Conservation (phyloP, 2,113 vertebrate genomes). For the Talpa occidentalis region DNA sequence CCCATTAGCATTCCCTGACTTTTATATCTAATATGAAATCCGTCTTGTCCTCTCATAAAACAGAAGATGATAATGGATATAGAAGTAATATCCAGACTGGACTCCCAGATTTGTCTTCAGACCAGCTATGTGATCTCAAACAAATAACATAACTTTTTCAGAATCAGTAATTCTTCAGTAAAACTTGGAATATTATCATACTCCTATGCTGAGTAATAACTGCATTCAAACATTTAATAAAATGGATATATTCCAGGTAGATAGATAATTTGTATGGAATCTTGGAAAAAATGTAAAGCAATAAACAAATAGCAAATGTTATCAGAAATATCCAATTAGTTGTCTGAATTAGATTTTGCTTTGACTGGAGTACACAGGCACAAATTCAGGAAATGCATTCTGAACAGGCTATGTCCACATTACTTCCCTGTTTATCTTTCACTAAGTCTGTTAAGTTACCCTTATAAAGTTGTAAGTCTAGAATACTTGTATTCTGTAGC, state of each 20-base stretch:
- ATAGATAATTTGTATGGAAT: neutral
- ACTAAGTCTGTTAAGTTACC: neutral
- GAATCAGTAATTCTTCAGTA: neutral
- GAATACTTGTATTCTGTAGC: slow-evolving; percentile 1
- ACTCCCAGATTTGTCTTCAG: neutral
- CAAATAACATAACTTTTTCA: neutral
- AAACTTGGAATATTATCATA: neutral
- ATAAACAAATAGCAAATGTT: neutral
- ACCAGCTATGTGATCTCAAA: neutral
- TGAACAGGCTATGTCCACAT: neutral
- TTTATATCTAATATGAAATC: neutral
- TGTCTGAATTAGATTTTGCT: slow-evolving; percentile 1
- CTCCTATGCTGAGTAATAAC: neutral
- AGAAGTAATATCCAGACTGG: neutral
- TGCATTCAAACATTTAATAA: neutral
- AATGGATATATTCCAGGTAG: neutral
- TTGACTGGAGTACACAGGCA: neutral
- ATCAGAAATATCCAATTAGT: neutral
- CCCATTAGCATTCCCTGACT: neutral
- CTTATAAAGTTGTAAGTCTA: neutral
- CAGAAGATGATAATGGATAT: neutral
- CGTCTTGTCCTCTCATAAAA: neutral
- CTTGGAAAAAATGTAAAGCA: neutral
- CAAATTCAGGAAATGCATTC: slow-evolving; percentile 37
- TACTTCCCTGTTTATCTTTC: slow-evolving; percentile 25